Evolutionary conservation across 2,797 vertebrate species (phyloP).

Genomic region (Aeoliscus strigatus): DNA sequence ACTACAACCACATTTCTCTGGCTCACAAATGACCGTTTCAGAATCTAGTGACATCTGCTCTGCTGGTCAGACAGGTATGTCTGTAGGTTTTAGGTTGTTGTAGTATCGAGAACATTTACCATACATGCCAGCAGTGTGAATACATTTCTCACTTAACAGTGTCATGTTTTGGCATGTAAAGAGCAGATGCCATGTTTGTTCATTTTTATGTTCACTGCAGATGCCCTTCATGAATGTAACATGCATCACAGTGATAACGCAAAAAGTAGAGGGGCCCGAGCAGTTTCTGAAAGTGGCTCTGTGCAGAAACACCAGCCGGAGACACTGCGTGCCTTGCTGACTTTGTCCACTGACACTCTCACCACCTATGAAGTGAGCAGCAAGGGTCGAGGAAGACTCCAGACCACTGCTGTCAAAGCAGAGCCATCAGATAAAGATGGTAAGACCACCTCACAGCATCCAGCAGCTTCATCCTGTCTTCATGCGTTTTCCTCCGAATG

Average conservation of each 20-base stretch:
- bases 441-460: conserved; percentile 32
- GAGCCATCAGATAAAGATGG: conserved; percentile 53
- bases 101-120: conserved; percentile 16
- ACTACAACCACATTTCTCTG: background rate
- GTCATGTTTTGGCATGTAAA: background rate
- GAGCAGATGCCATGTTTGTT: background rate
- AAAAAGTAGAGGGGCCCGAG: background rate
- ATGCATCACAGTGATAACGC: background rate
- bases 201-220: conserved; percentile 11
- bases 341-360: conserved; percentile 3
- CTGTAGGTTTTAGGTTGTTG: background rate
- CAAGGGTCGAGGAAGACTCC: conserved; percentile 44
- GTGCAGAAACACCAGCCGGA: conserved; percentile 31
- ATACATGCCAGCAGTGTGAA: conserved; percentile 24
- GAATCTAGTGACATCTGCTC: conserved; percentile 7
- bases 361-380: conserved; percentile 25
- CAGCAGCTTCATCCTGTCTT: background rate
- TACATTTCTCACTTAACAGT: conserved; percentile 4
- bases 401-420: conserved; percentile 25
- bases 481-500: background rate
- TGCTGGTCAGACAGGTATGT: conserved; percentile 30
- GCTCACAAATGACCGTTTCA: conserved; percentile 2
- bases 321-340: conserved; percentile 19
- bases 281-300: conserved; percentile 17
- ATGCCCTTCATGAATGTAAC: conserved; percentile 6